Percentiles rank a stretch among this genome's conserved stretches.
Conservation (phyloP, 2,113 vertebrate species). For the Pedetes capensis region DNA sequence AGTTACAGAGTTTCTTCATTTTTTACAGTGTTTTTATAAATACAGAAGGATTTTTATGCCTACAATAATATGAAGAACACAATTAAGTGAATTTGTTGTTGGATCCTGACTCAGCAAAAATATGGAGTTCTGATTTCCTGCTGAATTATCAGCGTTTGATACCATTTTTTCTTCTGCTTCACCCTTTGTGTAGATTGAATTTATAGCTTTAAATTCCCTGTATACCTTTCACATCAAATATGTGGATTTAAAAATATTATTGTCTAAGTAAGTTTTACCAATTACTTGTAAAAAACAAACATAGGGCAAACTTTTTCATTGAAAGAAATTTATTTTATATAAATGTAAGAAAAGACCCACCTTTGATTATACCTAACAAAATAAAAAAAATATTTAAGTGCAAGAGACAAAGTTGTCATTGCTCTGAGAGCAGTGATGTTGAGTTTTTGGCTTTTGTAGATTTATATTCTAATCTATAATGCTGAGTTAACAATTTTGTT, state of each 20-base stretch:
- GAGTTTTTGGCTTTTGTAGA: conserved; percentile 35
- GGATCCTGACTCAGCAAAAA: neutral
- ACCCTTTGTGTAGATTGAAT: neutral
- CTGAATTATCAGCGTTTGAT: neutral
- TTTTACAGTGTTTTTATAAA: neutral
- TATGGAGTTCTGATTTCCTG: neutral
- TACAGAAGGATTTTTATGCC: neutral
- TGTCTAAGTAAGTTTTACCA: neutral
- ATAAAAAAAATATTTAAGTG: conserved; percentile 34
- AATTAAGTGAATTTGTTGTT: neutral
- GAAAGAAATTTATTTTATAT: conserved; percentile 23
- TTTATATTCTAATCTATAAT: conserved; percentile 24
- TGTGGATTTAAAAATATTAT: neutral
- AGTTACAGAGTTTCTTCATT: neutral
- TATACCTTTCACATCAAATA: neutral
- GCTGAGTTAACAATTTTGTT: conserved; percentile 47
- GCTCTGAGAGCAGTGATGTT: neutral
- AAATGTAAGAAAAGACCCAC: conserved; percentile 9
- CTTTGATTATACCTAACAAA: conserved; percentile 26
- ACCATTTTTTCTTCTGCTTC: neutral
- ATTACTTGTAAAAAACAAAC: conserved; percentile 16
- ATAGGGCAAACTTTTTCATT: neutral
- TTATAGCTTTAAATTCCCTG: conserved; percentile 1
- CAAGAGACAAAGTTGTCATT: conserved; percentile 37
- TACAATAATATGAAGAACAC: neutral